Evolutionary conservation across 2,797 vertebrate species (phyloP), one percentile per base, ranked within the genome.

Genomic region (Anguilla pacifica): DNA sequence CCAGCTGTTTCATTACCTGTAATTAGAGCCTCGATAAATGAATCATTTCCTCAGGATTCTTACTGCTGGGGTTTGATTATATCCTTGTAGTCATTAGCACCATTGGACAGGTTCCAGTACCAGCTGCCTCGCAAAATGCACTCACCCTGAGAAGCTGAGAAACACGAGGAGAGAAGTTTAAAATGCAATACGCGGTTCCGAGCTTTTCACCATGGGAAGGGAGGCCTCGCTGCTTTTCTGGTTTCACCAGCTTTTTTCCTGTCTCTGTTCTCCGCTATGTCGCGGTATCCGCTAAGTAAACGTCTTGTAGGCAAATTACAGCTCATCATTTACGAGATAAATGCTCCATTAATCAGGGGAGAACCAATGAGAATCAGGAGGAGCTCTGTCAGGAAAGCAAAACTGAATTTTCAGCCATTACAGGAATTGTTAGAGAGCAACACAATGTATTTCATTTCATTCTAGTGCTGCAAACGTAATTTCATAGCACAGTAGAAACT

Each of bases 21-120:
- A 95, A 96, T 94, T 94, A 94, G 87, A 93, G 88, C 85, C 88
- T 91, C 93, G 91, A 93, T 93, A 94, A 95, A 93, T 93, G 92
- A 94, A 94, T 93, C 91, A 94, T 94, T 95, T 94, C 92, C 93
- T 94, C 91, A 87, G 88, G 88, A 92, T 92, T 89, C 89, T 87
- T 90, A 88, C 90, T 86, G 67, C 88, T 89, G 88, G 87, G 91
- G 85, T 89, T 90, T 92, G 88, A 91, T 90, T 92, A 87, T 79
- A 89, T 88, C 84, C 87, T 91, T 91, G 89, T 90, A 89, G 92
- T 88, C 79, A 87, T 91, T 93, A 91, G 90, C 57, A 87, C 25
- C 89, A 91, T 89, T 94, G 90, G 88, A 92, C 91, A 86, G 51
- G 19, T 88, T 94, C 91, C 92, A 89, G 88, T 89, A 87, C 61